These are phyloP conservation scores for Tricholauxania praeusta DNA, from an alignment of 2,888 invertebrate genomes.

Conservation along the genomic window DNA sequence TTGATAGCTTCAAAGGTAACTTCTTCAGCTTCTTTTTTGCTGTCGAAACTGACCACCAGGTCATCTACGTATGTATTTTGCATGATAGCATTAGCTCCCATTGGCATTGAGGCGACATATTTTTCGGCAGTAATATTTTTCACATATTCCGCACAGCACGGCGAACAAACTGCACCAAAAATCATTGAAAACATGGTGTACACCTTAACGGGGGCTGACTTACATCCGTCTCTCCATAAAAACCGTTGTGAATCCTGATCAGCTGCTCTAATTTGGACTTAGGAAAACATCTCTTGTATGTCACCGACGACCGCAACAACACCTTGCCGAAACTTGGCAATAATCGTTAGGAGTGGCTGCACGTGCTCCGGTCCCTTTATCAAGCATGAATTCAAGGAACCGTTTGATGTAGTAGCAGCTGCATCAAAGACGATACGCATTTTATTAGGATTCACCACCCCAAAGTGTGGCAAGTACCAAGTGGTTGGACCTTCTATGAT, in stretches of 20 bases:
- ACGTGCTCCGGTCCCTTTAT: constrained; percentile 54
- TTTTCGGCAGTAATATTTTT: constrained; percentile 52
- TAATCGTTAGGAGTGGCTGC: constrained; percentile 49
- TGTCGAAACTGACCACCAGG: constrained; percentile 46
- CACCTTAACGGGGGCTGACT: constrained; percentile 31
- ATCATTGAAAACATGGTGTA: no score
- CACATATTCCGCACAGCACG: constrained; percentile 49
- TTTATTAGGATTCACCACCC: no score
- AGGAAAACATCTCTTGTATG: constrained; percentile 59
- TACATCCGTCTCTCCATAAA: constrained; percentile 35
- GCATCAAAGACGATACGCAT: no score
- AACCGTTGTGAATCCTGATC: constrained; percentile 56
- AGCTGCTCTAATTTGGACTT: constrained; percentile 48
- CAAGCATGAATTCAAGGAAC: constrained; percentile 51
- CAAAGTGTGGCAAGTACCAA: no score
- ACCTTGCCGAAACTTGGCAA: constrained; percentile 54
- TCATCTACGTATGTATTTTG: constrained; percentile 44
- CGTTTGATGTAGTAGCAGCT: constrained; percentile 48
- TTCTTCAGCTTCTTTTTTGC: constrained; percentile 52
- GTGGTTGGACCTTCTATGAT: no score
- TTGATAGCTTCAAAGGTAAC: constrained; percentile 19
- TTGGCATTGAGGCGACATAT: constrained; percentile 37
- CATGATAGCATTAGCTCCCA: constrained; percentile 41
- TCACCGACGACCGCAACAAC: constrained; percentile 54
- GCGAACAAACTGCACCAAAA: no score